These are phyloP conservation scores for Trachelus stipa DNA, from an alignment of 2,888 invertebrate species.

Conservation along the genomic window DNA sequence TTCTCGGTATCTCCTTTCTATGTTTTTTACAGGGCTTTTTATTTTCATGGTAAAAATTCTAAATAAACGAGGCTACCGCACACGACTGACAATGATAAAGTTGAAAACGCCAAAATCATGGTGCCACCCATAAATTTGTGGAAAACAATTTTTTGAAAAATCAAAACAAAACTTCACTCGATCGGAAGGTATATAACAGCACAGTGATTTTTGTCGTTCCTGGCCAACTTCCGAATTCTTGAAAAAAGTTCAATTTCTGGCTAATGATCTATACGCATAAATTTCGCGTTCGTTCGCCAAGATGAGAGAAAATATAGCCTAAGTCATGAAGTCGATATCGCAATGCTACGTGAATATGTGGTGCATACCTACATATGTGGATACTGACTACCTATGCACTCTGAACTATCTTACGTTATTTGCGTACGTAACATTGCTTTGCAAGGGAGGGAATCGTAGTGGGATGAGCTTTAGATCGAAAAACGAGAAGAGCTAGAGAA, in stretches of 20 bases:
- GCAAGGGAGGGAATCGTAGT: neutral
- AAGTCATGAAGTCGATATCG: neutral
- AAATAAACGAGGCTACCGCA: neutral
- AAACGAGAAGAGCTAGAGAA: neutral
- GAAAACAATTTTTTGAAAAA: neutral
- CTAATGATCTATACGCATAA: neutral
- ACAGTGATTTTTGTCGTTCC: neutral
- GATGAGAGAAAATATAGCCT: neutral
- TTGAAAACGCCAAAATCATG: neutral
- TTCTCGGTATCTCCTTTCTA: neutral
- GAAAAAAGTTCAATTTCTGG: neutral
- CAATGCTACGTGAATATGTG: neutral
- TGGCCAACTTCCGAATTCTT: neutral
- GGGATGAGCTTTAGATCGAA: neutral
- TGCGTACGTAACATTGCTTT: neutral
- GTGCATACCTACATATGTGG: neutral
- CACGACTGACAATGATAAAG: neutral
- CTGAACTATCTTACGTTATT: neutral
- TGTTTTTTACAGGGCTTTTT: neutral
- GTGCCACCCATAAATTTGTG: neutral
- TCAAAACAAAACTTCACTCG: neutral
- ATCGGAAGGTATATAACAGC: neutral
- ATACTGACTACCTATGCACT: neutral
- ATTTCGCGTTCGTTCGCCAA: neutral
- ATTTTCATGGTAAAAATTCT: neutral